These are phyloP conservation scores for Sarcophaga peregrina DNA, from an alignment of 1,140 invertebrate species.

Conservation along the genomic window DNA sequence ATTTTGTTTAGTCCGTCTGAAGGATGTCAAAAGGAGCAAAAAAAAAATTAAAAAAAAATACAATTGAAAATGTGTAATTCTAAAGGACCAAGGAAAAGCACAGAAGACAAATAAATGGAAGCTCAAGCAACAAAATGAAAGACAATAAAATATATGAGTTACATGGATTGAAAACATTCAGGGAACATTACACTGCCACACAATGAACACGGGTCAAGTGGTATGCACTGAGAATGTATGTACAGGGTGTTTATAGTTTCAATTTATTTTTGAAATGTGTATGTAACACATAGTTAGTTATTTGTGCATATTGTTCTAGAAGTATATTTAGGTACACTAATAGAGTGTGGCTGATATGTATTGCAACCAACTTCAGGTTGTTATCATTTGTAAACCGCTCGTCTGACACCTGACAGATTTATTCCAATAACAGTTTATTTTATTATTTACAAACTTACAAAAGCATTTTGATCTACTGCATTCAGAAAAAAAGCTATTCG, in stretches of 20 bases:
- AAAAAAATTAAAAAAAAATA: background rate
- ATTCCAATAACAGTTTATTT: no score
- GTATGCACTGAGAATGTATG: background rate
- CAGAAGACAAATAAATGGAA: background rate
- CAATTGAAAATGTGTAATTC: constrained; percentile 12
- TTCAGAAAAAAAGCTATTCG: no score
- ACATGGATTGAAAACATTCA: background rate
- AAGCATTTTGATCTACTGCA: no score
- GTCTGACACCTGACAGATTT: no score
- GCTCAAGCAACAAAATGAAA: background rate
- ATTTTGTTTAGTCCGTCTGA: background rate
- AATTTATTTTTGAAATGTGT: no score
- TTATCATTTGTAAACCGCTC: no score
- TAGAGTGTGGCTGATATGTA: no score
- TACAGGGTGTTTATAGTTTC: background rate
- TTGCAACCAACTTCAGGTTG: no score
- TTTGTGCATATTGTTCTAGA: no score
- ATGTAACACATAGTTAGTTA: no score
- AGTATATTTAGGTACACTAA: no score
- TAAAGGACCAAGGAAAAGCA: background rate
- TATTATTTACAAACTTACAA: no score
- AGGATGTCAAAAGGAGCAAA: background rate
- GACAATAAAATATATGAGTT: constrained; percentile 15
- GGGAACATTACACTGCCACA: background rate
- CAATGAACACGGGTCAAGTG: constrained; percentile 3